A percentile compares a stretch with the other conserved stretches of the same genome.
These are phyloP conservation scores for Stomorhina lunata DNA, from an alignment of 2,888 invertebrate genomes.

Conservation along the genomic window DNA sequence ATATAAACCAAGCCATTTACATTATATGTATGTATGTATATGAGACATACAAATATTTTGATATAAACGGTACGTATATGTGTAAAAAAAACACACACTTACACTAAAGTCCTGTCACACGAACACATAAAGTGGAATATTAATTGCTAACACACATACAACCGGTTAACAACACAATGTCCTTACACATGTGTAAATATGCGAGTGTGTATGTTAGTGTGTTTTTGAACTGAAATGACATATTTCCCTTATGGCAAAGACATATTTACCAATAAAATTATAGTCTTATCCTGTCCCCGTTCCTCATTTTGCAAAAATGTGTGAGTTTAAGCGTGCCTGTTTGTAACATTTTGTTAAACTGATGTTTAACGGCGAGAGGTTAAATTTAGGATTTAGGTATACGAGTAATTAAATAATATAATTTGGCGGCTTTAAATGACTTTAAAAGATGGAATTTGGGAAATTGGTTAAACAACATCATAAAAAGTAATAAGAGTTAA, in stretches of 20 bases:
- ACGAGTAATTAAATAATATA: not conserved
- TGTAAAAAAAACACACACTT: not conserved
- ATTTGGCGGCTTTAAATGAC: not conserved
- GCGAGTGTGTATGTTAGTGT: not conserved
- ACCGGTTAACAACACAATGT: too few species aligned
- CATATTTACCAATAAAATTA: slow-evolving; percentile 3
- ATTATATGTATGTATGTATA: not conserved
- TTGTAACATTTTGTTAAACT: too few species aligned
- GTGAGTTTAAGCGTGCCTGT: not conserved
- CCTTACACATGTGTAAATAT: not conserved
- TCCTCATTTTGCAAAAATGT: not conserved
- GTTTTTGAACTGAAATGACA: slow-evolving; percentile 17
- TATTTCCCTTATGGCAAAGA: slow-evolving; percentile 10
- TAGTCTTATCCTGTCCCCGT: not conserved
- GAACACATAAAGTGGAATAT: slow-evolving; percentile 7
- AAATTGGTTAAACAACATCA: too few species aligned
- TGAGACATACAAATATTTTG: slow-evolving; percentile 15
- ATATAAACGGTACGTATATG: not conserved
- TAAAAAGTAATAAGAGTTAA: too few species aligned
- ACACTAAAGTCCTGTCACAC: not conserved
- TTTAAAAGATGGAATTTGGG: too few species aligned
- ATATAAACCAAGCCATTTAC: not conserved
- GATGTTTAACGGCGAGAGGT: too few species aligned
- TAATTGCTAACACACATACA: not conserved
- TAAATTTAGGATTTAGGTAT: too few species aligned